phyloP scores from a whole-genome alignment of 2,888 invertebrate genomes.

The Synanthedon tipuliformis region DNA sequence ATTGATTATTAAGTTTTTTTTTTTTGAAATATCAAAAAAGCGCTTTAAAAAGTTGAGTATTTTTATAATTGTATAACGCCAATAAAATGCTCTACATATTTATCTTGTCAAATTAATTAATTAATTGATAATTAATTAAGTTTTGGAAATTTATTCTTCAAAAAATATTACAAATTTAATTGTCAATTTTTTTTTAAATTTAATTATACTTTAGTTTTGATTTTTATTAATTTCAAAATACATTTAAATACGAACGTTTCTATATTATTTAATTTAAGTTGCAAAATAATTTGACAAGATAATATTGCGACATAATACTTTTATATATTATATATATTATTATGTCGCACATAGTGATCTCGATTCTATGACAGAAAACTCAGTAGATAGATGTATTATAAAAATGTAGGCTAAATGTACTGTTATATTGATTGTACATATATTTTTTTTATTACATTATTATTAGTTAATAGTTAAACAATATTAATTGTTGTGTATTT shows the following conservation, averaged over 20 bases:
- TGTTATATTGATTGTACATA: slow-evolving; percentile 48
- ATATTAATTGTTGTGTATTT: slow-evolving; percentile 55
- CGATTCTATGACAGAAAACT: background rate
- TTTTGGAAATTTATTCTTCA: too few species aligned
- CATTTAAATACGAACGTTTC: too few species aligned
- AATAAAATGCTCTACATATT: too few species aligned
- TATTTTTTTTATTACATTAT: slow-evolving; percentile 20
- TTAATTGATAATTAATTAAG: too few species aligned
- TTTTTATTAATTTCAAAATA: too few species aligned
- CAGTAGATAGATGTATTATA: background rate
- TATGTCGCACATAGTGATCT: background rate
- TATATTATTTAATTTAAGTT: too few species aligned
- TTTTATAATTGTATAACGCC: background rate
- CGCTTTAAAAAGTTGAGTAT: background rate
- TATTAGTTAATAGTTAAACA: slow-evolving; percentile 7
- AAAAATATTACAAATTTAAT: too few species aligned
- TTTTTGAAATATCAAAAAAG: background rate
- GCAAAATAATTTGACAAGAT: too few species aligned
- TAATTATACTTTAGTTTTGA: too few species aligned
- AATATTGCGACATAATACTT: too few species aligned
- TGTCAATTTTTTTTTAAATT: too few species aligned
- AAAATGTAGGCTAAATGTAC: slow-evolving; percentile 16
- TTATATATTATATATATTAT: background rate
- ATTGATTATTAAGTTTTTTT: background rate
- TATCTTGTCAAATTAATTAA: too few species aligned